phyloP scores from a whole-genome alignment of 2,888 invertebrate species.

The Priocnemis perturbator region DNA sequence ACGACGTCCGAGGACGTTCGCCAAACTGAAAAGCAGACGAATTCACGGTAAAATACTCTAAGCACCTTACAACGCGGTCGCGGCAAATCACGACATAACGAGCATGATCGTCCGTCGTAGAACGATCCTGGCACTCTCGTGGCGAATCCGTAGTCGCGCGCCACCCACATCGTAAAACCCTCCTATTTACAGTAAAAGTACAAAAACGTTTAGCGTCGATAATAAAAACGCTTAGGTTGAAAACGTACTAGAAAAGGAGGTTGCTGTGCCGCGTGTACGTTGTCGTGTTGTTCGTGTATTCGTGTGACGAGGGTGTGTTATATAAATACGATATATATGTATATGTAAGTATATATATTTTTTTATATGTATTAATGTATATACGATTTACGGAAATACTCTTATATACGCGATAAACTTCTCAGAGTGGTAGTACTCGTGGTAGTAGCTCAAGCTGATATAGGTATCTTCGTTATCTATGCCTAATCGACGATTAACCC shows the following conservation, averaged over 20 bases:
- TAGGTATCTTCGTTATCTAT: slow-evolving; percentile 35
- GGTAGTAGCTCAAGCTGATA: slow-evolving; percentile 50
- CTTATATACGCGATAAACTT: slow-evolving; percentile 34
- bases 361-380: slow-evolving; percentile 21
- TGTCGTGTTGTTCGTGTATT: too few relatives aligned
- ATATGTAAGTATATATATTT: slow-evolving; percentile 21
- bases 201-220: slow-evolving; percentile 36
- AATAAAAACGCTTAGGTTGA: slow-evolving; percentile 39
- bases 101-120: too few relatives aligned
- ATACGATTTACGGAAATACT: slow-evolving; percentile 43
- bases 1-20: background rate
- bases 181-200: slow-evolving; percentile 40
- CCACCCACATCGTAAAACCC: background rate
- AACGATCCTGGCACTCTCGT: too few relatives aligned
- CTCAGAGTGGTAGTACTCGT: slow-evolving; percentile 41
- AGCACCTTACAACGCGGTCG: slow-evolving; percentile 13
- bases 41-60: slow-evolving; percentile 16
- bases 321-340: slow-evolving; percentile 40
- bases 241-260: slow-evolving; percentile 54
- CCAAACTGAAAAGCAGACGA: background rate
- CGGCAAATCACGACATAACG: slow-evolving; percentile 5
- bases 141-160: too few relatives aligned
- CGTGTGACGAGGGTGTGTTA: background rate
- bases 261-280: slow-evolving; percentile 35
- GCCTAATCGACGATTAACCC: slow-evolving; percentile 46